phyloP scores from a whole-genome alignment of 2,113 vertebrate species.

The Pan paniscus region DNA sequence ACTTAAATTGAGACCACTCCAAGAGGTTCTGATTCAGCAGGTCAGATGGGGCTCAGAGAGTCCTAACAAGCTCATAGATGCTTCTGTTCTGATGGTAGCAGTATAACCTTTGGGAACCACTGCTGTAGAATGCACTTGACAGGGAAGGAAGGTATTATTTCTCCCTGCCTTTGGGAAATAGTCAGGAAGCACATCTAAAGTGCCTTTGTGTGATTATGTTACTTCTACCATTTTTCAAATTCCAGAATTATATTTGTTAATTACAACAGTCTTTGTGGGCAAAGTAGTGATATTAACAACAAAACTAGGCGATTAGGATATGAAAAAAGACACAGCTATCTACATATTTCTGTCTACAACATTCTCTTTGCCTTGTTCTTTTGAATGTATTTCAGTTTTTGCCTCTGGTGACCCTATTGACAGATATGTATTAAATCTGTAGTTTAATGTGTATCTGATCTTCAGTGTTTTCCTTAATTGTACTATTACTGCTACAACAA shows the following conservation, averaged over 20 bases:
- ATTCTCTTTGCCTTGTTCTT: neutral
- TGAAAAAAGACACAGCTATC: neutral
- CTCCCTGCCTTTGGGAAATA: neutral
- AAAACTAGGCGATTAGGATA: neutral
- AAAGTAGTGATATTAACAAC: neutral
- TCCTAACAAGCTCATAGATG: neutral
- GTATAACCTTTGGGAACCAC: neutral
- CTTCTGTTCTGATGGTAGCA: neutral
- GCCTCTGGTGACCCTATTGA: neutral
- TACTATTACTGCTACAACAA: neutral
- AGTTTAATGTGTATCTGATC: neutral
- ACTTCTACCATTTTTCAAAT: neutral
- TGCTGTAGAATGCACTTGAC: neutral
- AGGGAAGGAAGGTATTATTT: neutral
- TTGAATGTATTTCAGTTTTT: neutral
- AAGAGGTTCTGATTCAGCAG: neutral
- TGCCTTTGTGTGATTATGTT: neutral
- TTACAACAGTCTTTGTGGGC: neutral
- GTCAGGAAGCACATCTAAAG: neutral
- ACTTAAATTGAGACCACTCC: neutral
- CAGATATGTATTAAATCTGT: neutral
- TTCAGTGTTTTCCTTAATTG: neutral
- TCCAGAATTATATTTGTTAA: neutral
- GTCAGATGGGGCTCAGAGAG: accelerated
- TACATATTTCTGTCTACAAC: neutral